These are phyloP conservation scores for Hippopotamyrus pictus DNA, from an alignment of 2,797 vertebrate species.

Conservation along the genomic window DNA sequence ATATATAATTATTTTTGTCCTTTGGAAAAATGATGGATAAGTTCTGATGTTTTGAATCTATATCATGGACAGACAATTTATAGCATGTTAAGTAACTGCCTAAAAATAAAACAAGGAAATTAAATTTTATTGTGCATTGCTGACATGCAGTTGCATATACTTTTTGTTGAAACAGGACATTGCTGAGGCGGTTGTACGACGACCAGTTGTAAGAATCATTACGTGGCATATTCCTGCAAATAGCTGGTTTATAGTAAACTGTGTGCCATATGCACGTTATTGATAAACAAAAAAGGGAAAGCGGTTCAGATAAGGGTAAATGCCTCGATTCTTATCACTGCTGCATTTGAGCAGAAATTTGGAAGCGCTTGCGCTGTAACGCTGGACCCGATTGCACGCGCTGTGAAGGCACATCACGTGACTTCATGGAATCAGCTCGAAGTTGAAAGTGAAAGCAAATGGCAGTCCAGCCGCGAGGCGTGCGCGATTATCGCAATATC, in stretches of 20 bases:
- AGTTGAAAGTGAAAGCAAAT: neutral
- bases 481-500: too few relatives aligned
- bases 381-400: neutral
- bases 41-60: neutral
- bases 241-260: neutral
- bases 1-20: neutral
- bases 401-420: neutral
- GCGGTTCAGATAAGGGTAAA: neutral
- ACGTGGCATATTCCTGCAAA: neutral
- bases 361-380: neutral
- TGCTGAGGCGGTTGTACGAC: neutral
- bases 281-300: neutral
- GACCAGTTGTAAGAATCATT: neutral
- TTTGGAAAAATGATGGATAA: neutral
- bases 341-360: neutral
- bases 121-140: neutral
- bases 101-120: neutral
- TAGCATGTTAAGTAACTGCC: neutral
- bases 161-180: neutral
- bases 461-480: too few relatives aligned
- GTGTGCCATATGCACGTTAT: neutral
- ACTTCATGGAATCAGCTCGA: conserved; percentile 7
- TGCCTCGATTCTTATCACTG: neutral
- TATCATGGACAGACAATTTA: neutral
- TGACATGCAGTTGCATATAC: neutral